Percentiles rank a stretch among this genome's conserved stretches.
phyloP scores from a whole-genome alignment of 2,888 invertebrate species.

The Lasioglossum vierecki region DNA sequence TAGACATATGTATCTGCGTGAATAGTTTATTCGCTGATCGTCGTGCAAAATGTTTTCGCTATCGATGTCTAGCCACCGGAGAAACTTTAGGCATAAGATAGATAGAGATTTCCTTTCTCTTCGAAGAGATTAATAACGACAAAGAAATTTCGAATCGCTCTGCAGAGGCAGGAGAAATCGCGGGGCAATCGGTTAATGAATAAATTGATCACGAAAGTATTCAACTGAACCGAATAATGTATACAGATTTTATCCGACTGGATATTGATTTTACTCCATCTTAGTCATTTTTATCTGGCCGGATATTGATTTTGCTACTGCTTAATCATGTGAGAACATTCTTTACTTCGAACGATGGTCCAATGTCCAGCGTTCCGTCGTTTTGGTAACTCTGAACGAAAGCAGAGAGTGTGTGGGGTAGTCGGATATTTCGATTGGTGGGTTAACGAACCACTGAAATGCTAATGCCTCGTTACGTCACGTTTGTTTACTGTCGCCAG shows the following conservation, averaged over 20 bases:
- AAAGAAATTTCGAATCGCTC: not conserved
- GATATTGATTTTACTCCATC: too few relatives aligned
- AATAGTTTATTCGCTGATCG: not conserved
- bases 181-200: not conserved
- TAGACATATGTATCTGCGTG: not conserved
- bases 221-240: too few relatives aligned
- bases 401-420: not conserved
- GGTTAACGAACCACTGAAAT: conserved; percentile 64
- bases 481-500: conserved; percentile 52
- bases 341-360: too few relatives aligned
- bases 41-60: not conserved
- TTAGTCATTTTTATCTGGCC: too few relatives aligned
- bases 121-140: not conserved
- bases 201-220: not conserved
- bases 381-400: not conserved
- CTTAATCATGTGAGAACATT: too few relatives aligned
- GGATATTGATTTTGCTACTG: too few relatives aligned
- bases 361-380: too few relatives aligned
- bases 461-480: conserved; percentile 64
- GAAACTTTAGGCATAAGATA: not conserved
- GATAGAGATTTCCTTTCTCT: not conserved
- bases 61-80: not conserved
- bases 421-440: conserved; percentile 39
- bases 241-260: too few relatives aligned
- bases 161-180: not conserved